Percentiles rank a stretch among this genome's conserved stretches.
These are phyloP conservation scores for Acinonyx jubatus DNA, from an alignment of 2,113 vertebrate species.

Conservation along the genomic window DNA sequence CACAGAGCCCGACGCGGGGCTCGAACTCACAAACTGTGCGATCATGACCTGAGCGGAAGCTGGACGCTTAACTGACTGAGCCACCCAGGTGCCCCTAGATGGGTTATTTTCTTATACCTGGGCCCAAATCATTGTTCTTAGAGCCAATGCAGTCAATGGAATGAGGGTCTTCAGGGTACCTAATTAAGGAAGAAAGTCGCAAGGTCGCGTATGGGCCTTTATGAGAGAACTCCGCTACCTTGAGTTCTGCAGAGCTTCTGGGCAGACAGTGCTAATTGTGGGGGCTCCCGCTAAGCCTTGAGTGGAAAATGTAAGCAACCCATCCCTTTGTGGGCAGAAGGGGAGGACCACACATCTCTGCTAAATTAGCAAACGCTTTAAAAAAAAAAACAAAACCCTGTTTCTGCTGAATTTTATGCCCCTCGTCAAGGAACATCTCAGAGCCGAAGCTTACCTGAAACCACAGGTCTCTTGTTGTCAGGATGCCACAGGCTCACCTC, in stretches of 20 bases:
- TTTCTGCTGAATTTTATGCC: background rate
- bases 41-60: no score
- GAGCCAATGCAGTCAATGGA: no score
- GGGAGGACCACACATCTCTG: background rate
- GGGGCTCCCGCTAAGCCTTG: background rate
- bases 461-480: background rate
- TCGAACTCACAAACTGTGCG: no score
- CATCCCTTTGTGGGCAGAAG: background rate
- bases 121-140: background rate
- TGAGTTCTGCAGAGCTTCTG: no score
- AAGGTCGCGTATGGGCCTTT: background rate
- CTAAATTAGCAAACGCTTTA: background rate
- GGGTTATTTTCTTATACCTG: background rate
- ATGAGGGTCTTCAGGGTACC: background rate
- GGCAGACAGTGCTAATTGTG: background rate
- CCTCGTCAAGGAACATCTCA: no score
- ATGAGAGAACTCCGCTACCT: rapidly evolving
- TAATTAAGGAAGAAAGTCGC: background rate
- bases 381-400: no score
- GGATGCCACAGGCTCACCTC: background rate
- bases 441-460: background rate
- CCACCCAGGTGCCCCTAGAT: no score
- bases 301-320: background rate
- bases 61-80: no score
- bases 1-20: no score